Evolutionary conservation across 1,140 invertebrate species (phyloP).

Genomic region (Drosophila pseudoananassae): DNA sequence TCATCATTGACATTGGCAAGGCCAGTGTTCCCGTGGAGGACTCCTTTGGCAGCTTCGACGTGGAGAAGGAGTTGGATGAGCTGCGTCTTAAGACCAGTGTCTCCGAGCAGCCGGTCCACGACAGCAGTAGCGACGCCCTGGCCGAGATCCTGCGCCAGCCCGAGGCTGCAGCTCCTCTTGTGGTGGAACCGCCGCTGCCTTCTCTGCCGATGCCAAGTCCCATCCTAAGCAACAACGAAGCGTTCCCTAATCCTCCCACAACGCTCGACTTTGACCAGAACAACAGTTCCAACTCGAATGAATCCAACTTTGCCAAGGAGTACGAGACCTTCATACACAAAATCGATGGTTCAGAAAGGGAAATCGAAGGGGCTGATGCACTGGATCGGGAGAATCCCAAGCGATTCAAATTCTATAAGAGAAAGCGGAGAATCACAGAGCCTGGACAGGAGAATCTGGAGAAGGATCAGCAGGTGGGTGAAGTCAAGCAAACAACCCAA

Average conservation of each 20-base stretch:
- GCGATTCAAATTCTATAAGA: conserved; percentile 73
- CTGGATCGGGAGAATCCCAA: conserved; percentile 48
- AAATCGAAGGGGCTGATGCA: conserved; percentile 18
- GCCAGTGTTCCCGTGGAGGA: conserved; percentile 42
- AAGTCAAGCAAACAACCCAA: neutral
- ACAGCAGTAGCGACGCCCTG: conserved; percentile 35
- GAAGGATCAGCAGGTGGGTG: neutral
- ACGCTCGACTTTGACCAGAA: conserved; percentile 60
- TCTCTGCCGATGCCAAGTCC: conserved; percentile 35
- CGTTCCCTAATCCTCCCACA: neutral
- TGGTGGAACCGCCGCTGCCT: neutral
- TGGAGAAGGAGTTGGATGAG: conserved; percentile 80
- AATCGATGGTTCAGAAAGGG: conserved; percentile 50
- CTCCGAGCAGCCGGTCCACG: conserved; percentile 16
- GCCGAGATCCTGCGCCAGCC: conserved; percentile 58
- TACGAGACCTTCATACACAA: conserved; percentile 80
- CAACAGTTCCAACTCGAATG: conserved; percentile 70
- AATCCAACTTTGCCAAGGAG: conserved; percentile 74
- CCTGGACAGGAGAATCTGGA: neutral
- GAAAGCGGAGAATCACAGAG: conserved; percentile 63
- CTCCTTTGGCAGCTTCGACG: conserved; percentile 73
- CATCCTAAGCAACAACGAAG: conserved; percentile 4
- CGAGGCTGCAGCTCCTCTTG: neutral
- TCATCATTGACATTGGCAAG: conserved; percentile 81
- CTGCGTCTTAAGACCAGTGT: conserved; percentile 58